Conservation (phyloP, 2,797 vertebrate species). For the Mus caroli region DNA sequence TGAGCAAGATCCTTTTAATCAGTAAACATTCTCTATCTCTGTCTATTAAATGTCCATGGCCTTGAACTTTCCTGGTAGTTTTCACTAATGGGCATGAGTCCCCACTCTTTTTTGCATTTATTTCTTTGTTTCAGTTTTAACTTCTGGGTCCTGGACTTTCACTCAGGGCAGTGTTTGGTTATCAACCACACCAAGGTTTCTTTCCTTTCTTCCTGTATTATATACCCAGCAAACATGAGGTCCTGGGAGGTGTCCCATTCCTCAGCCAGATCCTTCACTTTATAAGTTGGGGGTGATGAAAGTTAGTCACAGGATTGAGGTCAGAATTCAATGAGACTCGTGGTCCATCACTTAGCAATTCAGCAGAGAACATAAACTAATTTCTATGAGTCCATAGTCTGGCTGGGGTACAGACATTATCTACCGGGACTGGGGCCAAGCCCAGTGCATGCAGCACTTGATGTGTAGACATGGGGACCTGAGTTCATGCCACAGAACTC, state of each 20-base stretch:
- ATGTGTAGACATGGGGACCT: not conserved
- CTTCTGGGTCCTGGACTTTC: not conserved
- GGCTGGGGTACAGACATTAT: no score
- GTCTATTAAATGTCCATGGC: fast-evolving
- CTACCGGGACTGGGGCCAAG: not conserved
- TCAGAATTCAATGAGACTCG: not conserved
- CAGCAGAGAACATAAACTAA: fast-evolving
- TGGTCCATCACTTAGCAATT: fast-evolving
- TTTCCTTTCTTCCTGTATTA: not conserved
- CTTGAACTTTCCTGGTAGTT: not conserved
- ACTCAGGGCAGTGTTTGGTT: not conserved
- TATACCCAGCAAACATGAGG: fast-evolving
- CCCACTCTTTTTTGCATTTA: no score
- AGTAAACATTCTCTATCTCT: fast-evolving
- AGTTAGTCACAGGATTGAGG: not conserved
- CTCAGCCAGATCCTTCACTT: not conserved
- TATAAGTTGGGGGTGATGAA: not conserved
- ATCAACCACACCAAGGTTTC: fast-evolving
- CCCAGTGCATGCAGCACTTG: not conserved
- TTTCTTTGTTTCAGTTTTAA: not conserved
- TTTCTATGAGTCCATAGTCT: fast-evolving
- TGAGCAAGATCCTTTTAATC: not conserved
- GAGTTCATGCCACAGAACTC: not conserved
- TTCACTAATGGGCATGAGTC: not conserved
- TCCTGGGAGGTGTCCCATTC: not conserved